Evolutionary conservation across 2,113 vertebrate genomes (phyloP), one percentile per base, ranked within the genome.

Genomic region (Austrofundulus limnaeus): DNA sequence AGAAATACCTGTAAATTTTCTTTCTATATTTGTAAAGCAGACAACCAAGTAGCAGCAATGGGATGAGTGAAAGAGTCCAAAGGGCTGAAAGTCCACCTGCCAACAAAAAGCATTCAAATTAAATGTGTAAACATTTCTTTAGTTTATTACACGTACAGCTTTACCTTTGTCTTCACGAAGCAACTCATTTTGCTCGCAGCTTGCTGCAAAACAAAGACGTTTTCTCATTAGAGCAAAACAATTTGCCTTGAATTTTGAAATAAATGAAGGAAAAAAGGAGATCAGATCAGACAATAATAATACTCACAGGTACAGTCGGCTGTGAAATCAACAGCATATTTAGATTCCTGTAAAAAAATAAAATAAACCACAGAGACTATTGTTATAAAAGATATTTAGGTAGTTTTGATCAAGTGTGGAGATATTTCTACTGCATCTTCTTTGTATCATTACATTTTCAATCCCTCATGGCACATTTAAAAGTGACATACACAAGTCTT

Each of bases 51-150:
- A 19, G 3, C 3, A 2, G 25, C 4, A 50, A 2, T 2, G 1
- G 1, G 13, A 20, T 8, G n/a, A 1, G 2, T 11, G 2, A 1
- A 43, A 0, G 8, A 13, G 13, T 17, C n/a, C 1, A 0, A 6
- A 7, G 0, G 11, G 2, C 7, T 16, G 57, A 16, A 11, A 9
- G 12, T 23, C 24, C 14, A 16, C 17, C 43, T 59, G 25, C 5
- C 4, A 43, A 43, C 15, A 42, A 5, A 43, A 5, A 43, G 16
- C 2, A 25, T 9, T 8, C 10, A 34, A 34, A 34, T 34, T 34
- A 34, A 34, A 34, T 9, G 10, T 34, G 31, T 34, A 34, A 34
- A 34, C 5, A 8, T 5, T 53, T 8, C 20, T 38, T 34, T 5
- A 19, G 25, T n/a, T 53, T 53, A 16, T 53, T 19, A 31, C 8